phyloP scores from a whole-genome alignment of 2,888 invertebrate genomes.

The Camptogramma bilineatum region DNA sequence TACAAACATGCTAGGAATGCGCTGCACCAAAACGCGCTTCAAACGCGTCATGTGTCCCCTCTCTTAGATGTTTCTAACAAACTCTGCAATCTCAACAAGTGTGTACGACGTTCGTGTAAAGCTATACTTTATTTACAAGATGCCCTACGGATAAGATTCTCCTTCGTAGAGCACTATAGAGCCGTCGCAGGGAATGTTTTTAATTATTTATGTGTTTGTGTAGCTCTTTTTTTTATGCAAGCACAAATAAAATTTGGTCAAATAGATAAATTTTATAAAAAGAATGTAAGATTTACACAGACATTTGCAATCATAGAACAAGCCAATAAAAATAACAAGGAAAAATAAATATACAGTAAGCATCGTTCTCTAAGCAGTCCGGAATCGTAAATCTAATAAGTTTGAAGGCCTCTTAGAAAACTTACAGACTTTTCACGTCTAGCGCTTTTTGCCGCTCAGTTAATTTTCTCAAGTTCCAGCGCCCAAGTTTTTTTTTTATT shows the following conservation, averaged over 20 bases:
- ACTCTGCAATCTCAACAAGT: no score
- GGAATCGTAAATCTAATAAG: constrained; percentile 7
- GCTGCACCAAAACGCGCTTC: no score
- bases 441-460: constrained; percentile 16
- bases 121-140: no score
- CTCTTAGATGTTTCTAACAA: no score
- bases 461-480: constrained; percentile 2
- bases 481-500: background rate
- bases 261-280: background rate
- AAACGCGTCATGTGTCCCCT: no score
- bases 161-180: no score
- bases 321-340: background rate
- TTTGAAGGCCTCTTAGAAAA: background rate
- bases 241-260: no score
- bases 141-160: no score
- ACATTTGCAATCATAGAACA: background rate
- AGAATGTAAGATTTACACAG: background rate
- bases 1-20: no score
- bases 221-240: no score
- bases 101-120: no score
- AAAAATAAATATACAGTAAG: no score
- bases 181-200: background rate
- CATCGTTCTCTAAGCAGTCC: background rate
- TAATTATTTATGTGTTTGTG: background rate
- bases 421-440: background rate